These are phyloP conservation scores for Proales similis DNA, from an alignment of 1,140 invertebrate species.

Conservation along the genomic window DNA sequence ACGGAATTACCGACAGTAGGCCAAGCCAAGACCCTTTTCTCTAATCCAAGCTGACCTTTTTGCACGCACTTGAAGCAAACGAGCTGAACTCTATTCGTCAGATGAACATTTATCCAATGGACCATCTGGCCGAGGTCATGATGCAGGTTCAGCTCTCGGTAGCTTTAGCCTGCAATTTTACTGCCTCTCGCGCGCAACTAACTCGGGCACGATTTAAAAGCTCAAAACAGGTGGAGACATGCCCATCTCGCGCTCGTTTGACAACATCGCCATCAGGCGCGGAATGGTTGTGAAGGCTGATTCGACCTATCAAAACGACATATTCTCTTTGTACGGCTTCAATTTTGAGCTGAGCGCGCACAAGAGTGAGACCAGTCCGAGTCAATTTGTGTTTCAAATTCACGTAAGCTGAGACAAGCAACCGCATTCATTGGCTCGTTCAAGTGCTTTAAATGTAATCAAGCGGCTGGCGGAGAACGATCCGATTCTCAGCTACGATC, in stretches of 20 bases:
- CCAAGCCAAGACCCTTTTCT: not conserved
- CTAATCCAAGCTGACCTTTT: not conserved
- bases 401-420: constrained; percentile 13
- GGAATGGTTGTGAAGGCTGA: constrained; percentile 13
- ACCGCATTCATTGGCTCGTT: too few species aligned
- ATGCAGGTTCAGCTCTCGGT: constrained; percentile 32
- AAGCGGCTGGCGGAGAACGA: constrained; percentile 20
- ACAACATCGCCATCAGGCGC: constrained; percentile 14
- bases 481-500: constrained; percentile 30
- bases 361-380: constrained; percentile 4
- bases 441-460: too few species aligned
- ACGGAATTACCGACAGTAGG: constrained; percentile 34
- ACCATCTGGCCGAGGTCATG: constrained; percentile 29
- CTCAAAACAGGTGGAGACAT: constrained; percentile 23
- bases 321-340: constrained; percentile 26
- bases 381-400: constrained; percentile 26
- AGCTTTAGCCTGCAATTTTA: not conserved
- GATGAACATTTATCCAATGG: constrained; percentile 37
- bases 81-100: constrained; percentile 24
- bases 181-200: not conserved
- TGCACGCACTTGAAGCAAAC: constrained; percentile 19
- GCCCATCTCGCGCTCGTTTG: constrained; percentile 7
- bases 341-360: constrained; percentile 28
- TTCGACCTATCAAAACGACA: constrained; percentile 3
- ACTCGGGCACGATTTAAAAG: not conserved